Conservation (phyloP, 2,113 vertebrate genomes). For the Maccullochella peelii region DNA sequence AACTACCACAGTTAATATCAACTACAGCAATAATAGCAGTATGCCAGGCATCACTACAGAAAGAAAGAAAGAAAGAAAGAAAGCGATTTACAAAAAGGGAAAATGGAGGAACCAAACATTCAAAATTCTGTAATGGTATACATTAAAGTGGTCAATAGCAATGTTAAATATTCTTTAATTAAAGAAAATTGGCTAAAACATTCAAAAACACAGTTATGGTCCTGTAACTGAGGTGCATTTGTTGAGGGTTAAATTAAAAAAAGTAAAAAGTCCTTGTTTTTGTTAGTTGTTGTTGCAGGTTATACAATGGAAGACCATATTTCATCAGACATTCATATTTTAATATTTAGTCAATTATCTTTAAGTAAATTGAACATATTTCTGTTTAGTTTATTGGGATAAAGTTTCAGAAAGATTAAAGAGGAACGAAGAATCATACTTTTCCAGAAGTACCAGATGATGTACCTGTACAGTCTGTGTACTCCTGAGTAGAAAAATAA, state of each 20-base stretch:
- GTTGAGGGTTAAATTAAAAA: slow-evolving; percentile 28
- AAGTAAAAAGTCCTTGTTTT: slow-evolving; percentile 1
- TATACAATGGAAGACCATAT: neutral
- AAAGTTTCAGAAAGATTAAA: neutral
- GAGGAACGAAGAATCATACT: neutral
- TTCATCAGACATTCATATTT: neutral
- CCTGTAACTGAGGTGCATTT: slow-evolving; percentile 11
- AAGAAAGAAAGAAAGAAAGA: neutral
- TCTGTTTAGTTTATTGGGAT: neutral
- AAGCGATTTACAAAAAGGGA: neutral
- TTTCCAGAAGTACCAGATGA: neutral
- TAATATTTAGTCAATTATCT: neutral
- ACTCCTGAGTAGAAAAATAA: slow-evolving; percentile 8
- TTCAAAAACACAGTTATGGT: slow-evolving; percentile 7
- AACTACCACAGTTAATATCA: neutral
- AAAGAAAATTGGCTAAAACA: slow-evolving; percentile 31
- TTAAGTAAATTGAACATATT: neutral
- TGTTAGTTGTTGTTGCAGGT: neutral
- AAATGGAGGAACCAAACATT: neutral
- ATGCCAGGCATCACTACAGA: neutral
- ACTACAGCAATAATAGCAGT: neutral
- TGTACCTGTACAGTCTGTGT: neutral
- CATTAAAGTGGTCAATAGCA: neutral
- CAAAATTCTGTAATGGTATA: neutral
- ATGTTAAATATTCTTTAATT: slow-evolving; percentile 41